These are phyloP conservation scores for Megalops atlanticus DNA, from an alignment of 2,113 vertebrate genomes.

Conservation along the genomic window DNA sequence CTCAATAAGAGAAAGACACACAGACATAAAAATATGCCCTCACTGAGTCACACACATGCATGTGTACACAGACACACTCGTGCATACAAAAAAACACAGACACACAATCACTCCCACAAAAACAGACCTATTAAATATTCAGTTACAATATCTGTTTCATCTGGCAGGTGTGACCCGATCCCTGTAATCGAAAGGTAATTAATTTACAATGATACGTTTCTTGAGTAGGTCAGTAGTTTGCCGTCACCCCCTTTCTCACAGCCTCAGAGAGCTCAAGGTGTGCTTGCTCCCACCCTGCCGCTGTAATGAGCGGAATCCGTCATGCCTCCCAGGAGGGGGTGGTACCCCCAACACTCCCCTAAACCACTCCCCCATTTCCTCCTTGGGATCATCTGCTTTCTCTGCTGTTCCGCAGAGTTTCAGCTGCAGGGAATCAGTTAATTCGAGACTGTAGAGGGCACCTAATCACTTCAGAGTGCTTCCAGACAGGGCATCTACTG, in stretches of 20 bases:
- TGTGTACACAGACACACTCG: background rate
- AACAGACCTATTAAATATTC: background rate
- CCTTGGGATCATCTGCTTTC: too few species aligned
- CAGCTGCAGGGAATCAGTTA: too few species aligned
- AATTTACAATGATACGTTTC: background rate
- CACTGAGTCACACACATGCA: background rate
- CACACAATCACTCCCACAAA: constrained; percentile 20
- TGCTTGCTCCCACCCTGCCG: background rate
- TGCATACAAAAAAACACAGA: constrained; percentile 41
- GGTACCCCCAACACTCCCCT: too few species aligned
- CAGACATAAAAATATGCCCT: background rate
- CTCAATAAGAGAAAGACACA: too few species aligned
- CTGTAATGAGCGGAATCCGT: too few species aligned
- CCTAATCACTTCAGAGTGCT: too few species aligned
- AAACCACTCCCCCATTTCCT: too few species aligned
- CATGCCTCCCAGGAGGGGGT: too few species aligned
- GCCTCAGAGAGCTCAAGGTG: background rate
- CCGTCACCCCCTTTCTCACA: background rate
- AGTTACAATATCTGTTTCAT: background rate
- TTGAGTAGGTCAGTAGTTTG: background rate
- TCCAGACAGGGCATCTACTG: too few species aligned
- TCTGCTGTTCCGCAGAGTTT: too few species aligned
- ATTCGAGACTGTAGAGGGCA: too few species aligned
- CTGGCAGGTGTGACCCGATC: background rate
- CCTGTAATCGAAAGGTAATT: background rate